Conservation (phyloP, 2,113 vertebrate genomes). For the Hyperopisus bebe region DNA sequence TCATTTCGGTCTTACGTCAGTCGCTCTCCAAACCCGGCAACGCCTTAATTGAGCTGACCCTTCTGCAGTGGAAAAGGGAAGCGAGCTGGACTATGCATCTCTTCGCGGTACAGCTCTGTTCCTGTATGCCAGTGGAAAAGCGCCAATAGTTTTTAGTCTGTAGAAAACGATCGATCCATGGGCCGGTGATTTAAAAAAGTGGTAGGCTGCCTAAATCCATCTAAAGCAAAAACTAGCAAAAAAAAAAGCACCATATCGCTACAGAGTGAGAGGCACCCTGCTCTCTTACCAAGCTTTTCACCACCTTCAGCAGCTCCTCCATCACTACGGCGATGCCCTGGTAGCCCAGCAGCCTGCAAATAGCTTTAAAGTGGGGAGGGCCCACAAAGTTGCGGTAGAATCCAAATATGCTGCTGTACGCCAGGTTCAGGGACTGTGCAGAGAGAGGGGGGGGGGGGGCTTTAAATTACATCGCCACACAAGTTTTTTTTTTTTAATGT, state of each 20-base stretch:
- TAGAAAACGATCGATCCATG: background rate
- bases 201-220: too few relatives aligned
- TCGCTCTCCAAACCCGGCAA: background rate
- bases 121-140: background rate
- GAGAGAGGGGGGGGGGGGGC: background rate
- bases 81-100: background rate
- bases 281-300: constrained; percentile 76
- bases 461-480: background rate
- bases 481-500: background rate
- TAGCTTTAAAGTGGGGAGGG: constrained; percentile 75
- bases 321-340: constrained; percentile 85
- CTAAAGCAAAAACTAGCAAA: too few relatives aligned
- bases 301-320: constrained; percentile 82
- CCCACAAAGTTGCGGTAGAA: constrained; percentile 80
- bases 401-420: constrained; percentile 79
- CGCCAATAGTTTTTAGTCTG: background rate
- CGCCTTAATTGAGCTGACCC: background rate
- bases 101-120: background rate
- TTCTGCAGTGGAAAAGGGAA: background rate
- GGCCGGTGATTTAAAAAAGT: background rate
- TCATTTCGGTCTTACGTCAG: background rate
- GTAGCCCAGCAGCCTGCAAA: constrained; percentile 78
- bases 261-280: background rate
- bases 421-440: constrained; percentile 71
- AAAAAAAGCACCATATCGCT: too few relatives aligned